Conservation (phyloP, 2,888 invertebrate genomes). For the Chesias legatella region DNA sequence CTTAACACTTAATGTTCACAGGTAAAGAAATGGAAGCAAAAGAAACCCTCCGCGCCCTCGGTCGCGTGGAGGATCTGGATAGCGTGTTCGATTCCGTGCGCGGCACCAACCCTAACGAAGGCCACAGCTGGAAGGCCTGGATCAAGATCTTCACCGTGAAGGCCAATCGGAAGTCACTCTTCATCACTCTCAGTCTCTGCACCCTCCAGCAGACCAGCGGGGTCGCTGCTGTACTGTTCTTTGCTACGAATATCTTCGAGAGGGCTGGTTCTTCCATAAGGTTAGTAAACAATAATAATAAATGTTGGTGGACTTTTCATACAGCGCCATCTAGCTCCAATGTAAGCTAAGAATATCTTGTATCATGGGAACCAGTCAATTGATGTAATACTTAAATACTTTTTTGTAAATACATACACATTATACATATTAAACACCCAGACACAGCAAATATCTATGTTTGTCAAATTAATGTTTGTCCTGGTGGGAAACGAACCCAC, state of each 20-base stretch:
- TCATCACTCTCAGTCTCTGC: slow-evolving; percentile 41
- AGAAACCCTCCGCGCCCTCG: slow-evolving; percentile 35
- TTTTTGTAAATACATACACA: too few species aligned
- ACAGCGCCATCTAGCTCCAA: too few species aligned
- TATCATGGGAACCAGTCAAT: too few species aligned
- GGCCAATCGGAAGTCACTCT: slow-evolving; percentile 40
- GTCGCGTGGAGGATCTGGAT: slow-evolving; percentile 40
- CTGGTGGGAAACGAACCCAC: too few species aligned
- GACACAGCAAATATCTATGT: too few species aligned
- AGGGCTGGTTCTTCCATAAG: slow-evolving; percentile 41
- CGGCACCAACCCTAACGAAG: slow-evolving; percentile 35
- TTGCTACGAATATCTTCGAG: slow-evolving; percentile 44
- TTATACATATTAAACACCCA: too few species aligned
- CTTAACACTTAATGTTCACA: slow-evolving; percentile 12
- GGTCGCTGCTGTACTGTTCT: slow-evolving; percentile 43
- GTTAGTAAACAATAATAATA: slow-evolving; percentile 6
- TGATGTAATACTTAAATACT: too few species aligned
- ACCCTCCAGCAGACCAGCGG: slow-evolving; percentile 38
- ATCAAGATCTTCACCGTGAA: slow-evolving; percentile 46
- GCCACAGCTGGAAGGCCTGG: slow-evolving; percentile 41
- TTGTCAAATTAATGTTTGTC: too few species aligned
- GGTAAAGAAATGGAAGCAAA: slow-evolving; percentile 44
- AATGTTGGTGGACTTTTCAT: too few species aligned
- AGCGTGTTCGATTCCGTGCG: slow-evolving; percentile 41
- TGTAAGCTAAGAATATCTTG: too few species aligned